These are phyloP conservation scores for Stegodyphus mimosarum DNA, from an alignment of 1,140 invertebrate genomes.

Conservation along the genomic window DNA sequence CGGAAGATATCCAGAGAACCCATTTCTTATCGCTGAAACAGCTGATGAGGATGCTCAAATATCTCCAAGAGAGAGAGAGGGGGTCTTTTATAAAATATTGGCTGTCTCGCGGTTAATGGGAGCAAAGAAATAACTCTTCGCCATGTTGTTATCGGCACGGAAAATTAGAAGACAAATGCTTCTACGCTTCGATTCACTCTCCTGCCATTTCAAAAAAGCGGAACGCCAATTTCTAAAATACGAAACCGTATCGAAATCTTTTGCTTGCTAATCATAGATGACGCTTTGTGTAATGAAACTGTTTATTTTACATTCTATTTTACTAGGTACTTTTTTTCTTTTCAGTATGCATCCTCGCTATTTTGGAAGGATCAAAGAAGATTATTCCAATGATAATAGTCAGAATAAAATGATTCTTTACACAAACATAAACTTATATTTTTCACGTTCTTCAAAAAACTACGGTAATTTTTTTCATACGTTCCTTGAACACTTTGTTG, in stretches of 20 bases:
- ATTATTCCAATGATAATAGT: conserved; percentile 5
- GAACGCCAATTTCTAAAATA: background rate
- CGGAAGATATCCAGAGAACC: too few species aligned
- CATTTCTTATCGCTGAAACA: too few species aligned
- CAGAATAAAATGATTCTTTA: conserved; percentile 14
- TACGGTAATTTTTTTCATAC: background rate
- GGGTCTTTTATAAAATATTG: too few species aligned
- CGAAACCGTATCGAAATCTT: conserved; percentile 6
- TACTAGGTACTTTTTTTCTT: too few species aligned
- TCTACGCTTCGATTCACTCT: background rate
- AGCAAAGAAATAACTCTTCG: too few species aligned
- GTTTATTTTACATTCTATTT: conserved; percentile 7
- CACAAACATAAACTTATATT: conserved; percentile 4
- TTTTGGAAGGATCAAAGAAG: background rate
- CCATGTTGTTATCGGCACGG: background rate
- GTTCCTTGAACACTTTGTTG: too few species aligned
- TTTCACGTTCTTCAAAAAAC: background rate
- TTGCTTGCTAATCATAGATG: background rate
- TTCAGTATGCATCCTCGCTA: too few species aligned
- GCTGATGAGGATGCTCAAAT: too few species aligned
- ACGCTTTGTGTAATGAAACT: background rate
- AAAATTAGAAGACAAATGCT: conserved; percentile 14
- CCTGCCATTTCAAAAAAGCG: background rate
- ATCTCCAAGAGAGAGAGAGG: too few species aligned
- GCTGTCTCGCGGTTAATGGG: too few species aligned